Conservation (phyloP, 2,888 invertebrate genomes). For the Alviniconcha strummeri region DNA sequence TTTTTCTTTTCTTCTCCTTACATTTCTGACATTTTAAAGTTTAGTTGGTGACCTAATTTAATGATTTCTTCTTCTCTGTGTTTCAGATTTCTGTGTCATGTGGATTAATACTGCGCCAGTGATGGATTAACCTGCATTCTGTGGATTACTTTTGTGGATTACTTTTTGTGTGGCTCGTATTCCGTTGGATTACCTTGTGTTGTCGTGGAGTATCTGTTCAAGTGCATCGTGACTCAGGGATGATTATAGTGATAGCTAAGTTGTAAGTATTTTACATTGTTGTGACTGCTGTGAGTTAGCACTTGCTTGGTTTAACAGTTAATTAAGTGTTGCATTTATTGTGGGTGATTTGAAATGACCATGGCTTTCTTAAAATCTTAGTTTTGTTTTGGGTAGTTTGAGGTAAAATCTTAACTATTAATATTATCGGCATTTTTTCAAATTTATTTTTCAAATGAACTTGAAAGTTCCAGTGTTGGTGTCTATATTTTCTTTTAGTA, state of each 20-base stretch:
- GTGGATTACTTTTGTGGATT: constrained; percentile 24
- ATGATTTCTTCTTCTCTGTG: neutral
- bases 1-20: too few relatives aligned
- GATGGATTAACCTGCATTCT: constrained; percentile 17
- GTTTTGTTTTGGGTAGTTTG: neutral
- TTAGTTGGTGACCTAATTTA: too few relatives aligned
- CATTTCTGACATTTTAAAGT: too few relatives aligned
- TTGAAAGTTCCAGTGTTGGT: neutral
- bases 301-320: neutral
- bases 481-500: neutral
- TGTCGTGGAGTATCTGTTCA: neutral
- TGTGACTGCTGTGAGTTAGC: neutral
- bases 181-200: constrained; percentile 14
- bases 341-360: too few relatives aligned
- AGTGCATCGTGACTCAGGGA: constrained; percentile 10
- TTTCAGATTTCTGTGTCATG: constrained; percentile 10
- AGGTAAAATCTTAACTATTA: neutral
- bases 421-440: neutral
- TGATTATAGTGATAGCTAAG: constrained; percentile 22
- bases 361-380: too few relatives aligned
- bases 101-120: constrained; percentile 1
- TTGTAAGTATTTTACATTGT: constrained; percentile 11
- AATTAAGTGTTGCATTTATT: neutral
- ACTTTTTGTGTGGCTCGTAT: constrained; percentile 4
- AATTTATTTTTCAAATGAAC: neutral